phyloP scores from a whole-genome alignment of 2,797 vertebrate genomes.

The Prunella strophiata region DNA sequence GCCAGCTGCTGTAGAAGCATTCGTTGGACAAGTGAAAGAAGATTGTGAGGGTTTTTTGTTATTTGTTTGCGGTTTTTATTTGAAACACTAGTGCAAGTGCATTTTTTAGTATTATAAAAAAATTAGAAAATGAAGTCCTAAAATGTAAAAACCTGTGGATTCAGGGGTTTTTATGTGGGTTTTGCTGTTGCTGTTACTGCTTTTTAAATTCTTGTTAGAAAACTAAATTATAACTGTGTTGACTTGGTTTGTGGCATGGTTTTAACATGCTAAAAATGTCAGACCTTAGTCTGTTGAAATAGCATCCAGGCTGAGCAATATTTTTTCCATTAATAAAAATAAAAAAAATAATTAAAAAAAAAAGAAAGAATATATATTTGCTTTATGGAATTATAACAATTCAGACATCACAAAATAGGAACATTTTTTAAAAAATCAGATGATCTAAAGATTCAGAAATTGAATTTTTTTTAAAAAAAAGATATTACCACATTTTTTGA shows the following conservation, averaged over 20 bases:
- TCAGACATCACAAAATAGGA: not conserved
- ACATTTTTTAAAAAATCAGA: not conserved
- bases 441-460: not conserved
- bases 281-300: not conserved
- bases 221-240: not conserved
- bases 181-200: rapidly evolving
- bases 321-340: not conserved
- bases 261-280: not conserved
- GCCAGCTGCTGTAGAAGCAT: not conserved
- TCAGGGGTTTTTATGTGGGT: rapidly evolving
- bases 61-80: not conserved
- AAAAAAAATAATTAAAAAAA: not conserved
- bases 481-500: not conserved
- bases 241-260: not conserved
- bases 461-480: not conserved
- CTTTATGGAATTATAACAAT: not conserved
- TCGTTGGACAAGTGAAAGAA: not conserved
- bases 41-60: not conserved
- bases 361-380: not conserved
- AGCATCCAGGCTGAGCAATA: not conserved
- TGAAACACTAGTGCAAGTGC: not conserved
- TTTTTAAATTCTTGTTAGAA: not conserved
- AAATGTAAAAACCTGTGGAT: not conserved
- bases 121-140: not conserved
- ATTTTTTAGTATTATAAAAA: not conserved